Percentiles rank a stretch among this genome's conserved stretches.
Conservation (phyloP, 2,888 invertebrate species). For the Synanthedon formicaeformis region DNA sequence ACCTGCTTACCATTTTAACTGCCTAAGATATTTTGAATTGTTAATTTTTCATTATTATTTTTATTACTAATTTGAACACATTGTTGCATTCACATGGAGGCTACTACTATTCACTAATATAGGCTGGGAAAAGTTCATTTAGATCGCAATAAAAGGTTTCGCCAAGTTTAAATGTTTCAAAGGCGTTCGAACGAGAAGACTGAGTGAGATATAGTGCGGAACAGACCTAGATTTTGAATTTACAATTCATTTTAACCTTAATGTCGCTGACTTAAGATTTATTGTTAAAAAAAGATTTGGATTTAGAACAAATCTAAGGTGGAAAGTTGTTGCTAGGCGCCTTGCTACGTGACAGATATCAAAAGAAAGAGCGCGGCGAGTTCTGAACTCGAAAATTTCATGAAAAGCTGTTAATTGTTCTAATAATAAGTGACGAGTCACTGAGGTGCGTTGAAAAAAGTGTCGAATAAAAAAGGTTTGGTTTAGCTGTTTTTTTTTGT, state of each 20-base stretch:
- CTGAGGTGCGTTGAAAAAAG: not conserved
- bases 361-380: not conserved
- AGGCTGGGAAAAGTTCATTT: not conserved
- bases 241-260: constrained; percentile 5
- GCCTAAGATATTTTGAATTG: too few species aligned
- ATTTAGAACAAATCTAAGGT: not conserved
- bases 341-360: not conserved
- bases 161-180: not conserved
- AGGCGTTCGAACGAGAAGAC: not conserved
- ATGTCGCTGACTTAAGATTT: constrained; percentile 2
- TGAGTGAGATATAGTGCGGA: constrained; percentile 5
- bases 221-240: constrained; percentile 1
- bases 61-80: too few species aligned
- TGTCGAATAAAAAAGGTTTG: not conserved
- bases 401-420: not conserved
- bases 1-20: too few species aligned
- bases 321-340: constrained; percentile 2
- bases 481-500: not conserved
- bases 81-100: too few species aligned
- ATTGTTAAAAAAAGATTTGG: not conserved
- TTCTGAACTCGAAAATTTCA: not conserved
- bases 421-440: not conserved
- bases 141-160: not conserved
- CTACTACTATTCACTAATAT: too few species aligned
- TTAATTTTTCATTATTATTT: too few species aligned